Evolutionary conservation across 1,140 invertebrate genomes (phyloP), one percentile per base, ranked within the genome.

Genomic region (Helicoverpa armigera): DNA sequence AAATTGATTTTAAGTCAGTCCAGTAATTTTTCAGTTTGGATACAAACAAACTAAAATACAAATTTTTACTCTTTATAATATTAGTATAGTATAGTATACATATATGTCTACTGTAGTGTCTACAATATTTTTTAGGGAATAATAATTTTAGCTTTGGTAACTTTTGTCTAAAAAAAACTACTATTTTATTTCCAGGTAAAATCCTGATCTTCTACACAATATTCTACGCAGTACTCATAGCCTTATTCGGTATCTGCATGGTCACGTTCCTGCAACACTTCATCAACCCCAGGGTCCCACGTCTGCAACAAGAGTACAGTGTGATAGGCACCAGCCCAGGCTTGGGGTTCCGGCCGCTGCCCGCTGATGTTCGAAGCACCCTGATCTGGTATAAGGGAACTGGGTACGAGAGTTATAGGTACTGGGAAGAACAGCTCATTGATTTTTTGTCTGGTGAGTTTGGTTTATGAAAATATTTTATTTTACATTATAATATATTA

Each of bases 371-470:
- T 31, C 97, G 98, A 83, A 99, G 98, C 93, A 99, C 98, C 14
- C 96, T 99, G 58, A 98, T 99, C 88, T 98, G 98, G 97, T 99
- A 98, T 95, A 98, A 97, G 89, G 97, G 96, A 53, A 97, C 96
- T 0, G 96, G 97, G 60, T 95, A 96, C 81, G 96, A 97, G 60
- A 97, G 98, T 88, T 98, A 97, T 84, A 95, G 97, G 82, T 96
- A 97, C 85, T 99, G 98, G 98, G 97, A 96, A 58, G 93, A 97
- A 50, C 96, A 97, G 79, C 91, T 98, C 0, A 96, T 96, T 77
- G 91, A 96, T 51, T 98, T 98, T 89, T 94, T 98, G 35, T 95
- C 96, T 87, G 96, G 98, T 98, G 95, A 82, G 85, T 82, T 43
- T 43, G 3, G 0, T 67, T 3, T 43, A 11, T 60, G 0, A 43